These are phyloP conservation scores for Chaetodon auriga DNA, from an alignment of 2,113 vertebrate genomes.

Conservation along the genomic window DNA sequence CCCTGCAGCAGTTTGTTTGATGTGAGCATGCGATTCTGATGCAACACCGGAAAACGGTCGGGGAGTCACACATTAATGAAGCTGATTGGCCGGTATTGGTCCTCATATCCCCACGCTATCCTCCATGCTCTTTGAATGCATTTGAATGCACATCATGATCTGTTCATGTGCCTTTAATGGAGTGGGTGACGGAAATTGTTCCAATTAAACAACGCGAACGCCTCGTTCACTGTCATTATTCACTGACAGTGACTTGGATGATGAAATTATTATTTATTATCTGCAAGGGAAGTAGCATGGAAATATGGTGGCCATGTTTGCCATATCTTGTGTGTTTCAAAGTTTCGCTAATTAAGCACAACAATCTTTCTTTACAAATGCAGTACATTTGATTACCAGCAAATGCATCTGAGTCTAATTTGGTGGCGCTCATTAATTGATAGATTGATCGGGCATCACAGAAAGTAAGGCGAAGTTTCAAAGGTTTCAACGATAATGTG, in stretches of 20 bases:
- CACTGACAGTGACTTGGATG: slow-evolving; percentile 52
- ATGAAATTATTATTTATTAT: slow-evolving; percentile 65
- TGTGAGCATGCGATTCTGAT: slow-evolving; percentile 66
- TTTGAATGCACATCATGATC: slow-evolving; percentile 51
- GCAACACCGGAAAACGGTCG: slow-evolving; percentile 61
- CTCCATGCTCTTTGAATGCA: slow-evolving; percentile 30
- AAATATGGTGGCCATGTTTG: slow-evolving; percentile 3
- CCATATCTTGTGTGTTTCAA: slow-evolving; percentile 18
- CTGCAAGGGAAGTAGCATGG: slow-evolving; percentile 10
- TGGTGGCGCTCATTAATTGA: slow-evolving; percentile 11
- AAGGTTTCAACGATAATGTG: slow-evolving; percentile 27
- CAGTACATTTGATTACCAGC: slow-evolving; percentile 19
- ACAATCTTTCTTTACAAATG: not conserved
- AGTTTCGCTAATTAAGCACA: slow-evolving; percentile 23
- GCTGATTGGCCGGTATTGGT: slow-evolving; percentile 45
- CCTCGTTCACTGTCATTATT: slow-evolving; percentile 35
- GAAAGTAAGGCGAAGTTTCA: slow-evolving; percentile 17
- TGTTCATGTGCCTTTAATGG: slow-evolving; percentile 34
- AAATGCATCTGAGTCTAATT: slow-evolving; percentile 4
- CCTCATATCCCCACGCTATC: not conserved
- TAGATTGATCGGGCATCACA: slow-evolving; percentile 45
- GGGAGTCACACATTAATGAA: slow-evolving; percentile 57
- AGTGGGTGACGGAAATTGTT: slow-evolving; percentile 41
- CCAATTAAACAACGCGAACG: not conserved
- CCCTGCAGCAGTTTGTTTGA: slow-evolving; percentile 76